Evolutionary conservation across 1,140 invertebrate species (phyloP), one percentile per base, ranked within the genome.

Genomic region (Kradibia gibbosae): DNA sequence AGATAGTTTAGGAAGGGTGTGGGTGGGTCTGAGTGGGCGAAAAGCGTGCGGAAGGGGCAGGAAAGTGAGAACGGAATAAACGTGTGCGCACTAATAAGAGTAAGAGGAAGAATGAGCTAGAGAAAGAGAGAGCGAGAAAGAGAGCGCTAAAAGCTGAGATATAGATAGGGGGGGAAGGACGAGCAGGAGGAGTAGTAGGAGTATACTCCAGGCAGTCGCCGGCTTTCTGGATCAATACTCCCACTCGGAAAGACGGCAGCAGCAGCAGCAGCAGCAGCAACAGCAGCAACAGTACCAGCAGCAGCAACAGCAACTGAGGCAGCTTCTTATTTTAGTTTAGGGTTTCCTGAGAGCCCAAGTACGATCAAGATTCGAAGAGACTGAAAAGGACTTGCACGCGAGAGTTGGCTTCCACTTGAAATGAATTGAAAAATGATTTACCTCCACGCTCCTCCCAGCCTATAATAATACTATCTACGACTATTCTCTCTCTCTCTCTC

Each of bases 151-250:
- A n/a, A n/a, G n/a, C n/a, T n/a, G n/a, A n/a, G n/a, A n/a, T n/a
- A n/a, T n/a, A n/a, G n/a, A n/a, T n/a, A n/a, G n/a, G n/a, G n/a
- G n/a, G 36, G 39, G 50, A 34, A 25, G 42, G 62, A 17, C 74
- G 45, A 42, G 48, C 34, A 48, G 42, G 36, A 17, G 67, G n/a
- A 20, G 80, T 77, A 80, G 80, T 53, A 78, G 34, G 83, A 84
- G 81, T 83, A 78, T 84, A 86, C 87, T 89, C 86, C 84, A 85
- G 86, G 85, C 84, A 85, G 85, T 87, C 86, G 88, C 85, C 86
- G 86, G 85, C 86, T 89, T 89, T 88, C 85, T 89, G 88, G 90
- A 91, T 91, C 89, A 91, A 90, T 91, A 91, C 89, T 90, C 88
- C 87, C 88, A 87, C 86, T 85, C 81, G 62, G 70, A 73, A 62